Evolutionary conservation across 2,113 vertebrate genomes (phyloP).

Genomic region (Alethe diademata): DNA sequence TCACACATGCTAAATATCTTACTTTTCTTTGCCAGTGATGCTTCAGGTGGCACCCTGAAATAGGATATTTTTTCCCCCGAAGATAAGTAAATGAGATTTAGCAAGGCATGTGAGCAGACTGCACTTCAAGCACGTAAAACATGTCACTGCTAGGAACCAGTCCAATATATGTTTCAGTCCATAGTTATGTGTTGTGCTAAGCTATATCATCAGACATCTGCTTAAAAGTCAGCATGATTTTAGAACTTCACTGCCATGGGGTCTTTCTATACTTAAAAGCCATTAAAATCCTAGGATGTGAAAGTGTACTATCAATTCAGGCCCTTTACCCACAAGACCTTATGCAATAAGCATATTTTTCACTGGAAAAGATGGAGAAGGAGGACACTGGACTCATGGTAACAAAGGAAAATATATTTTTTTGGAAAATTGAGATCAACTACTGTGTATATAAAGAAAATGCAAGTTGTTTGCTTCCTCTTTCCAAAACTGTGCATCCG

Average conservation of each 20-base stretch:
- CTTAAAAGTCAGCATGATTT: neutral
- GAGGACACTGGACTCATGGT: neutral
- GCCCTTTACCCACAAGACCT: neutral
- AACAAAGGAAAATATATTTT: neutral
- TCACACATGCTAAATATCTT: neutral
- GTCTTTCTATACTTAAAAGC: neutral
- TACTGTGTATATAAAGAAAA: neutral
- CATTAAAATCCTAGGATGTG: neutral
- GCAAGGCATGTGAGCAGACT: neutral
- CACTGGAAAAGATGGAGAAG: neutral
- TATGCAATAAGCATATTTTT: neutral
- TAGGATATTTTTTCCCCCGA: neutral
- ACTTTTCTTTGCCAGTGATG: neutral
- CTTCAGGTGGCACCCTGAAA: neutral
- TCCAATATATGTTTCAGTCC: neutral
- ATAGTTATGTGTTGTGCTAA: conserved; percentile 12
- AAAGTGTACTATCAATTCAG: neutral
- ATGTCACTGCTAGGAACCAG: neutral
- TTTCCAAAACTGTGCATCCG: neutral
- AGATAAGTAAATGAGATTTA: neutral
- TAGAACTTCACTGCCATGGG: neutral
- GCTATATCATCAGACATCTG: neutral
- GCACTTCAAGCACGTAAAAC: neutral
- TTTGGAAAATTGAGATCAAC: neutral
- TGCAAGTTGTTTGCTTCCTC: neutral